Base-by-base conservation (phyloP, 2,888 invertebrate genomes). In the Oeneis ivallda region DNA sequence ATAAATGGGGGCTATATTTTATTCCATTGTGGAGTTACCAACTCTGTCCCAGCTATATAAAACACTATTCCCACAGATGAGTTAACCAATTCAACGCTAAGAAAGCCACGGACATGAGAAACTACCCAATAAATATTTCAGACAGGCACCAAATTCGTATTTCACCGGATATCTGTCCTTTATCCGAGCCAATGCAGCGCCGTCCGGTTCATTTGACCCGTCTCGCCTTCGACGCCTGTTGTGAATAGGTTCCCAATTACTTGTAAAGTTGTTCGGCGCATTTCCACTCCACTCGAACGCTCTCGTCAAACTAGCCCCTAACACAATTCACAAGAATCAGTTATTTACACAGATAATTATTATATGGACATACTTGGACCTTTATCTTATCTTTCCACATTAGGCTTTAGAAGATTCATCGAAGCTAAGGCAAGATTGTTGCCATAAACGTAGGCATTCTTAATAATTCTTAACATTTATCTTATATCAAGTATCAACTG, bases 181-280 rank as follows among this genome's bases (percentile, higher is more conserved):
- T 61, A 61, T 60, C 59, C 59, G 37, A 60, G 59, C 59, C 59
- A 60, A 60, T 81, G 76, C 82, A 81, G 74, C 72, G 64, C 73
- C 70, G 79, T 79, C 78, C 81, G 78, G 82, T 87, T 87, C 85
- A 86, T 86, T 89, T 86, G 84, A 79, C 82, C 72, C 79, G 79
- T 76, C 81, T 79, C 76, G 79, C 49, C 59, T 52, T 61, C 52
- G 61, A 61, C 61, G 61, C 72, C 78, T 82, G 83, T 84, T 85
- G 87, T 89, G 87, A 86, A 89, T 86, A 83, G 87, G 86, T 87
- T 89, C 84, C 79, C 86, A 88, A 89, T 88, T 84, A 86, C 86
- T 85, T 79, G 85, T 83, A 87, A 85, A 87, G 85, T 84, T 82
- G 82, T 76, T 74, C 69, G 70, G 76, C 80, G 81, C 82, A 83